Evolutionary conservation across 37 sponge, comb jelly and placozoan species (phyloP).

Genomic region (Tethya wilhelma): DNA sequence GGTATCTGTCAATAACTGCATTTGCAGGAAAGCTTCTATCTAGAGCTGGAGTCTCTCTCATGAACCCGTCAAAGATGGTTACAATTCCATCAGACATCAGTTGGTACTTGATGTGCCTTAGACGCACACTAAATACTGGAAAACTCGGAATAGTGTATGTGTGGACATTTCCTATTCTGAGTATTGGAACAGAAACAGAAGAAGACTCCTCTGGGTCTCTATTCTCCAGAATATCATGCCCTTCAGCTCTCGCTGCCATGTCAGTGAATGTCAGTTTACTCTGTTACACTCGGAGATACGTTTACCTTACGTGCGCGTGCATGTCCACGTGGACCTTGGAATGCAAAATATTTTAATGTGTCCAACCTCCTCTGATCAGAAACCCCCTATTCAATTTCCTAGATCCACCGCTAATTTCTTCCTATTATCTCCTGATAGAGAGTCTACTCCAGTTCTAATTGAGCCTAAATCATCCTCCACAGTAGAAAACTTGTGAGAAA

Average conservation of each 20-base stretch:
- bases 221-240: not conserved
- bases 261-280: too few relatives aligned
- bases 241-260: not conserved
- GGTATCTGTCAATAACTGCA: not conserved
- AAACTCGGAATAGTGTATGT: not conserved
- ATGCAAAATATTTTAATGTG: not conserved
- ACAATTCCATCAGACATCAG: not conserved
- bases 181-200: not conserved
- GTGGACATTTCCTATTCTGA: not conserved
- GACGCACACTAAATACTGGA: not conserved
- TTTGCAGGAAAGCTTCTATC: not conserved
- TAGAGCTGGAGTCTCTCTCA: not conserved
- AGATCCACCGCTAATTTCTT: too few relatives aligned
- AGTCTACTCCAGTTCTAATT: too few relatives aligned
- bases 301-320: not conserved
- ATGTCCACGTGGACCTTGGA: not conserved
- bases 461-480: too few relatives aligned
- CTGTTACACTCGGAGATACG: too few relatives aligned
- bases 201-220: not conserved
- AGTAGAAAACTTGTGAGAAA: too few relatives aligned
- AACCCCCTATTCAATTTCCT: too few relatives aligned
- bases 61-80: not conserved
- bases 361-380: not conserved
- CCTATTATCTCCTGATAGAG: too few relatives aligned
- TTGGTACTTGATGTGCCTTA: not conserved